Percentiles rank a stretch among this genome's conserved stretches.
Conservation (phyloP, 2,113 vertebrate species). For the Python bivittatus region DNA sequence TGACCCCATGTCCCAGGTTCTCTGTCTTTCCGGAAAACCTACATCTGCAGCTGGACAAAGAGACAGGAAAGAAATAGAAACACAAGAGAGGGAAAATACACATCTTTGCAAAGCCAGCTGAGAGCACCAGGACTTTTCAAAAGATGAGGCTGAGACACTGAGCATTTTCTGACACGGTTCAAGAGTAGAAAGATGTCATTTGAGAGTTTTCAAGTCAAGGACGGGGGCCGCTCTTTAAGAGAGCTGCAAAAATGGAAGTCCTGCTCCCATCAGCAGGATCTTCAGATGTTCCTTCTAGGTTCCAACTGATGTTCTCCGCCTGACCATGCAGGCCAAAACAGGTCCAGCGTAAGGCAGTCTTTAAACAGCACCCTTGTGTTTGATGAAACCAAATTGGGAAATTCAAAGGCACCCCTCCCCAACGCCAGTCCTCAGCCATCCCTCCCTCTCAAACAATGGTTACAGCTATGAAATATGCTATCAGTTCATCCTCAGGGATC, state of each 20-base stretch:
- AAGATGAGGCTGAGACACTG: no score
- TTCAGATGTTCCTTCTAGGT: neutral
- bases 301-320: neutral
- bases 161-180: no score
- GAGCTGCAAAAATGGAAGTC: neutral
- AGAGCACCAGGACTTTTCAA: no score
- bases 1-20: neutral
- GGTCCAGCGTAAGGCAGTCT: neutral
- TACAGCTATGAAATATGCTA: slow-evolving; percentile 58
- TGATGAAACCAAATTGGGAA: slow-evolving; percentile 34
- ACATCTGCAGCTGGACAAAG: neutral
- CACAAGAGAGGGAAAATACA: slow-evolving; percentile 23
- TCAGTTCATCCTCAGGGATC: slow-evolving; percentile 52
- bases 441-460: slow-evolving; percentile 14
- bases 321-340: neutral
- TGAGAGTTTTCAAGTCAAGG: neutral
- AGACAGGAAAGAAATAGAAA: neutral
- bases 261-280: no score
- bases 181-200: no score
- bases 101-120: neutral
- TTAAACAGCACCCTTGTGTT: neutral
- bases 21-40: neutral
- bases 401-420: slow-evolving; percentile 13
- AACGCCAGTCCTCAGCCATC: neutral
- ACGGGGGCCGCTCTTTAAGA: neutral